phyloP scores from a whole-genome alignment of 2,113 vertebrate species.

The Oryzias javanicus region DNA sequence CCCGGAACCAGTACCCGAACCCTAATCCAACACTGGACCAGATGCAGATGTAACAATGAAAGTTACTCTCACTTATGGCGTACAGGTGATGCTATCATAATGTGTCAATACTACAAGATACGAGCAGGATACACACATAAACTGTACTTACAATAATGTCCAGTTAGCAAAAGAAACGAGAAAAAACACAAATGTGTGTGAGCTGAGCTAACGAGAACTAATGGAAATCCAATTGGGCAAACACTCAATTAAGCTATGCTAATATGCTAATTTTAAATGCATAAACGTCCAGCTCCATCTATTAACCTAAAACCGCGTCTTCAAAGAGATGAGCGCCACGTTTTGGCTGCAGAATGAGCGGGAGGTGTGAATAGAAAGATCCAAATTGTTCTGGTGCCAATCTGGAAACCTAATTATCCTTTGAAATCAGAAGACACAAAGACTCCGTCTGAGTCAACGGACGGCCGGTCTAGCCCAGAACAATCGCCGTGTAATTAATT shows the following conservation, averaged over 20 bases:
- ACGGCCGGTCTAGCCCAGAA: slow-evolving; percentile 61
- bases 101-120: too few relatives aligned
- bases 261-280: slow-evolving; percentile 69
- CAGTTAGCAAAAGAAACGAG: too few relatives aligned
- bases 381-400: slow-evolving; percentile 58
- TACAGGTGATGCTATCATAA: too few relatives aligned
- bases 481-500: slow-evolving; percentile 70
- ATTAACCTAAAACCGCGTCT: slow-evolving; percentile 60
- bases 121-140: too few relatives aligned
- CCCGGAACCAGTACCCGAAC: too few relatives aligned
- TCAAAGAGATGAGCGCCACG: slow-evolving; percentile 43
- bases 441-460: slow-evolving; percentile 47
- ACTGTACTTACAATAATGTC: too few relatives aligned
- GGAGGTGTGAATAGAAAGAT: slow-evolving; percentile 39
- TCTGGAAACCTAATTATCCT: slow-evolving; percentile 67
- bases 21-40: too few relatives aligned
- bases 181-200: too few relatives aligned
- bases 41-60: too few relatives aligned
- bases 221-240: slow-evolving; percentile 51
- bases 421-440: slow-evolving; percentile 60
- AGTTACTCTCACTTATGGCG: too few relatives aligned
- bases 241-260: slow-evolving; percentile 73
- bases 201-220: slow-evolving; percentile 26
- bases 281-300: slow-evolving; percentile 36
- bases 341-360: slow-evolving; percentile 23